phyloP scores from a whole-genome alignment of 2,888 invertebrate species.

The Rhingia campestris region DNA sequence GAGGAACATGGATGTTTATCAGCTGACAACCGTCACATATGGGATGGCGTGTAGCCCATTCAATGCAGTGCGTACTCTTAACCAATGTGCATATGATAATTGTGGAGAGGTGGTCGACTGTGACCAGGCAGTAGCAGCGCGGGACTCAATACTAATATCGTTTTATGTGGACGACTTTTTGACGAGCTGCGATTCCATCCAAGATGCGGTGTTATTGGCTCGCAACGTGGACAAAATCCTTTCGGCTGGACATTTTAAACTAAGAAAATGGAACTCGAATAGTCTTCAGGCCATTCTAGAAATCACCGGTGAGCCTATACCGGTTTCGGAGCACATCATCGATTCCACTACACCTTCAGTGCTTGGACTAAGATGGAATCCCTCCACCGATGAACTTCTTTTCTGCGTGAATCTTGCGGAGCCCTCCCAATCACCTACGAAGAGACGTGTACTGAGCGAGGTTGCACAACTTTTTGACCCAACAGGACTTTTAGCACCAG shows the following conservation, averaged over 20 bases:
- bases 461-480: background rate
- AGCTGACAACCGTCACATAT: constrained; percentile 43
- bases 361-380: constrained; percentile 37
- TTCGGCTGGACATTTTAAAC: constrained; percentile 17
- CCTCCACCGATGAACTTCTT: constrained; percentile 10
- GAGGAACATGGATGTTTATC: background rate
- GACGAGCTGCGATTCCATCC: constrained; percentile 32
- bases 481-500: too few species aligned
- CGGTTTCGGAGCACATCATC: constrained; percentile 3
- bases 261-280: constrained; percentile 39
- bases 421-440: too few species aligned
- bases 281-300: background rate
- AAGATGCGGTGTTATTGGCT: constrained; percentile 13
- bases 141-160: constrained; percentile 25
- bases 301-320: too few species aligned
- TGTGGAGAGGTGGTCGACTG: constrained; percentile 22
- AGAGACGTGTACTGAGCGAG: too few species aligned
- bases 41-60: constrained; percentile 30
- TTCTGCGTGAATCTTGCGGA: background rate
- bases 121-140: constrained; percentile 20
- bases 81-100: constrained; percentile 46
- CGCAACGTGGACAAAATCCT: constrained; percentile 26
- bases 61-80: constrained; percentile 53
- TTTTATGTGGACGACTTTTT: constrained; percentile 53
- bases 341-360: constrained; percentile 6